Base-by-base conservation (phyloP, 2,797 vertebrate genomes). In the Enteromius thamalakanensis region DNA sequence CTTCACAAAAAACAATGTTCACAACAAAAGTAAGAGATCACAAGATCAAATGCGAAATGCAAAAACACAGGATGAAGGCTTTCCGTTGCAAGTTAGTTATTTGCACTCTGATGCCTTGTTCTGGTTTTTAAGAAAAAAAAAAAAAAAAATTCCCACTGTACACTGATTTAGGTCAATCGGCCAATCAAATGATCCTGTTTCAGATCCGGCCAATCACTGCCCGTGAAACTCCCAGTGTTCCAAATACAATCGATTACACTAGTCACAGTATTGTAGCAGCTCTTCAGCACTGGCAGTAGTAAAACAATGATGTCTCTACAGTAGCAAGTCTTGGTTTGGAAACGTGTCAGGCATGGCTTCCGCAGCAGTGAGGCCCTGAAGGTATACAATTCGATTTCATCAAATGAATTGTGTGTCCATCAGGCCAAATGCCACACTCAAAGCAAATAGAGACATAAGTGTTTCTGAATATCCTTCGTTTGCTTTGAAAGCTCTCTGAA, bases 1-100 rank as follows among this genome's bases (percentile, higher is more conserved):
- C 94, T 93, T 93, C 95, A 95, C 96, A 89, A 95, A 92, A 45
- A 94, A 93, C 91, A 91, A 89, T 94, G 95, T 90, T 95, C 92
- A 95, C 90, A 82, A 81, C 58, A 81, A 67, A 88, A 32, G 89
- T 90, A 91, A 94, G 84, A 90, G 84, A 91, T 90, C 90, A 92
- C 89, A 90, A 90, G 82, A 87, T 87, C 87, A 93, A 93, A 94
- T 86, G 55, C 86, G 86, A 90, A 84, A 86, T 85, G 83, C 82
- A 74, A 87, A 85, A 90, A 91, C 87, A 91, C 88, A 89, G 88
- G 89, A 89, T 87, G 85, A 90, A 87, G 88, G 86, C 82, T 86
- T 89, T 87, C 83, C 86, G 87, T 83, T 88, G 87, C 87, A 89
- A 26, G 84, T 68, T 80, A 34, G 10, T 47, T 62, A 87, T 89